A percentile compares a stretch with the other conserved stretches of the same genome.
These are phyloP conservation scores for Epistrophella euchroma DNA, from an alignment of 2,888 invertebrate species.

Conservation along the genomic window DNA sequence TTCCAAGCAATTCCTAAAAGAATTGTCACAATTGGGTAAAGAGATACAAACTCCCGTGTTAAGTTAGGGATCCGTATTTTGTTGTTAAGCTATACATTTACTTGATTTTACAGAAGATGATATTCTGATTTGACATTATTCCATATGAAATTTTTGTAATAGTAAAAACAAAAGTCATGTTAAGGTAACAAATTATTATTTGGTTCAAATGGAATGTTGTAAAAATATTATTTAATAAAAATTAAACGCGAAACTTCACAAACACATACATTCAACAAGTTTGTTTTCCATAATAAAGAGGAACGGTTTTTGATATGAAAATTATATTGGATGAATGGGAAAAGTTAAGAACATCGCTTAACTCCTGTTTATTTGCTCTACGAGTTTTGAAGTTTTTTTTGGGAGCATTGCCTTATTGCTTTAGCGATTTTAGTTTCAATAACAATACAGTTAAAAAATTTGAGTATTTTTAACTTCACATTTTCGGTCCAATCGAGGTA, in stretches of 20 bases:
- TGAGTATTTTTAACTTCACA: too few relatives aligned
- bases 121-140: conserved; percentile 49
- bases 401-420: too few relatives aligned
- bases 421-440: too few relatives aligned
- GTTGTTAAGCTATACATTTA: conserved; percentile 57
- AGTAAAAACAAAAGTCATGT: conserved; percentile 6
- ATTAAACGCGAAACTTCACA: conserved; percentile 30
- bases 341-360: too few relatives aligned
- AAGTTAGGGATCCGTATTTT: conserved; percentile 80
- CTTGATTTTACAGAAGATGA: conserved; percentile 32
- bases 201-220: conserved; percentile 29
- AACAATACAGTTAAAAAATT: too few relatives aligned
- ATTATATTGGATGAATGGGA: too few relatives aligned
- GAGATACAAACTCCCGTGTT: conserved; percentile 85
- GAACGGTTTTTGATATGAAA: neutral
- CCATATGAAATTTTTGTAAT: conserved; percentile 11
- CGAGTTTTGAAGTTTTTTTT: too few relatives aligned
- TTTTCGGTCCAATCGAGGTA: too few relatives aligned
- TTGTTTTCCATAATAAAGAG: neutral
- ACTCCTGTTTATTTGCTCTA: too few relatives aligned
- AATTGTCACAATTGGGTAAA: conserved; percentile 91
- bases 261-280: neutral
- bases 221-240: conserved; percentile 41
- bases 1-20: conserved; percentile 96
- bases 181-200: conserved; percentile 9